Evolutionary conservation across 1,140 invertebrate species (phyloP).

Genomic region (Mya arenaria): DNA sequence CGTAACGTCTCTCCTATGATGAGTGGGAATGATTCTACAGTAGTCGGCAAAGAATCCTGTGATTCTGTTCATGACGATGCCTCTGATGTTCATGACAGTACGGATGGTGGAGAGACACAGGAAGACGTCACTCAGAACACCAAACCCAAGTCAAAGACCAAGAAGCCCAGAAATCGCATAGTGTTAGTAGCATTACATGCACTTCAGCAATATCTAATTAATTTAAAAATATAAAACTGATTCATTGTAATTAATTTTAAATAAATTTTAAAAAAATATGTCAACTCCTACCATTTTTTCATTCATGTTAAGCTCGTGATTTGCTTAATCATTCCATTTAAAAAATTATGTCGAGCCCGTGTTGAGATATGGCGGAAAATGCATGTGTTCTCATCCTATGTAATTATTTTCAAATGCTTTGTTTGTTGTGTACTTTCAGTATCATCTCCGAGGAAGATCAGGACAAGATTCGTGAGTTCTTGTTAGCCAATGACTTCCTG

Average conservation of each 20-base stretch:
- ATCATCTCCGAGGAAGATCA: slow-evolving; percentile 5
- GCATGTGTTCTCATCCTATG: slow-evolving; percentile 12
- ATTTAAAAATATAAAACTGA: slow-evolving; percentile 6
- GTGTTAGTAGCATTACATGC: slow-evolving; percentile 1
- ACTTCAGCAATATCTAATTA: background rate
- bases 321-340: too few species aligned
- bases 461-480: slow-evolving; percentile 11
- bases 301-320: too few species aligned
- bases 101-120: slow-evolving; percentile 12
- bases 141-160: slow-evolving; percentile 1
- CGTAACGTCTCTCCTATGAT: slow-evolving; percentile 11
- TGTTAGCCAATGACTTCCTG: slow-evolving; percentile 15
- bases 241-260: slow-evolving; percentile 11
- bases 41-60: slow-evolving; percentile 27
- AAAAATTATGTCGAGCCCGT: too few species aligned
- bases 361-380: too few species aligned
- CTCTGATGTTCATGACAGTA: too few species aligned
- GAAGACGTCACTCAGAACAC: slow-evolving; percentile 5
- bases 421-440: slow-evolving; percentile 7
- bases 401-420: slow-evolving; percentile 17
- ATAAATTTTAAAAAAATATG: too few species aligned
- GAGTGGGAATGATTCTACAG: slow-evolving; percentile 27
- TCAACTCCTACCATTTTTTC: too few species aligned
- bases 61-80: too few species aligned
- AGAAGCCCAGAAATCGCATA: slow-evolving; percentile 4